phyloP scores from a whole-genome alignment of 2,888 invertebrate genomes.

The Drosophila rubida region DNA sequence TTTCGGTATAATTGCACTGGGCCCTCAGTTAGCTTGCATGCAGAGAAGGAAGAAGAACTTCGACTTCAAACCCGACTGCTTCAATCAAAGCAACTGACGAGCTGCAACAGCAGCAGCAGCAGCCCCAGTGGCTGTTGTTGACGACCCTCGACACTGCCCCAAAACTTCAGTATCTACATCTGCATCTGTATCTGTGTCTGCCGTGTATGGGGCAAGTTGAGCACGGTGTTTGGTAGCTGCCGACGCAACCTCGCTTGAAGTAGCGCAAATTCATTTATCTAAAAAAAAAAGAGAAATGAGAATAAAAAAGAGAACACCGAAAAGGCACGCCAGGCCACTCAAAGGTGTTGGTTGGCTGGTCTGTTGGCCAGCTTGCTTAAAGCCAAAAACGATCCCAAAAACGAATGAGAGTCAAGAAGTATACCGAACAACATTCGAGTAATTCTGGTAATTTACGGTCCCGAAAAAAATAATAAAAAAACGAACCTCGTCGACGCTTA shows the following conservation, averaged over 20 bases:
- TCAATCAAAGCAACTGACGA: slow-evolving; percentile 77
- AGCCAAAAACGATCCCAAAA: slow-evolving; percentile 44
- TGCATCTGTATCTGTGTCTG: slow-evolving; percentile 45
- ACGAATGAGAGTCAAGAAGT: slow-evolving; percentile 21
- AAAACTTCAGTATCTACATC: slow-evolving; percentile 42
- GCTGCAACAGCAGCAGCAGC: slow-evolving; percentile 49
- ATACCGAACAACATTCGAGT: slow-evolving; percentile 55
- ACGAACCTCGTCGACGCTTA: slow-evolving; percentile 57
- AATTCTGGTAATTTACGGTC: slow-evolving; percentile 78
- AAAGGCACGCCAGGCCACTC: slow-evolving; percentile 65
- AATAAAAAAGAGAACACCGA: slow-evolving; percentile 55
- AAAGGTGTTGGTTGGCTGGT: slow-evolving; percentile 71
- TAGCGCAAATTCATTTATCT: slow-evolving; percentile 79
- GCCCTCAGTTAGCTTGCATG: slow-evolving; percentile 13
- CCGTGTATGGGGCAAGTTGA: slow-evolving; percentile 23
- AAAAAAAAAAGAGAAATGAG: slow-evolving; percentile 48
- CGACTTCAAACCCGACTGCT: slow-evolving; percentile 35
- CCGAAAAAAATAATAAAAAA: slow-evolving; percentile 39
- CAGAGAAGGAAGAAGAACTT: slow-evolving; percentile 41
- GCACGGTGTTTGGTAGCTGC: slow-evolving; percentile 58
- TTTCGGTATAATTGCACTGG: slow-evolving; percentile 82
- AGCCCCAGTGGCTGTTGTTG: slow-evolving; percentile 57
- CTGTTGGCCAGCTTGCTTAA: slow-evolving; percentile 57
- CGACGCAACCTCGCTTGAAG: slow-evolving; percentile 63
- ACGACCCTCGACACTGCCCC: slow-evolving; percentile 42